Evolutionary conservation across 1,140 invertebrate species (phyloP), one percentile per base, ranked within the genome.

Genomic region (Vollenhovia emeryi): DNA sequence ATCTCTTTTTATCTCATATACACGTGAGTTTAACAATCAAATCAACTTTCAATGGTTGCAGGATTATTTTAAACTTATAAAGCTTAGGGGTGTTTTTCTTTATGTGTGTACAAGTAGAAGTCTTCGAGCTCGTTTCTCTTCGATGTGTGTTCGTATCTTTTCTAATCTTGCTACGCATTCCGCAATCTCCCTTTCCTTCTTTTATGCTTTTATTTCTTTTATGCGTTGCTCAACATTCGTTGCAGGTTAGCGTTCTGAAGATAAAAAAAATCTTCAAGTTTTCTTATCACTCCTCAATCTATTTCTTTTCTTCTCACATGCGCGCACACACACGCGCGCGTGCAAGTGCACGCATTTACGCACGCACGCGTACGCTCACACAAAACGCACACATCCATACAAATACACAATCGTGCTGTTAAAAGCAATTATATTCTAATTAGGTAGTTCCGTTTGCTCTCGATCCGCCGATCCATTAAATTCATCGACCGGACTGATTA

Each of bases 361-460:
- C 21, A 2, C n/a, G 11, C 9, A 45, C 13, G n/a, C 21, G 78
- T 55, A 52, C n/a, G 1, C 48, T 11, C 50, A n/a, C 15, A 50
- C 18, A 50, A 52, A 24, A 50, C 4, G n/a, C n/a, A 50, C 18
- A 50, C 64, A 18, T 55, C 8, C 30, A 7, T 52, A 13, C 48
- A 50, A 18, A 50, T 18, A 50, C 55, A 40, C 57, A 68, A 57
- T 57, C 74, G 62, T 66, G 48, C 52, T 86, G 84, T 89, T 74
- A 62, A 74, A 89, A 89, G 88, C 88, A 84, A 74, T 75, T 89
- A 86, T 66, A 86, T 66, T 73, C 74, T 89, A 89, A 86, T 86
- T 89, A 89, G 74, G 84, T 76, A 83, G 62, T 75, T 64, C 62
- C 27, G 27, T 33, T 83, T 36, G 64, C 50, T 55, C 40, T 55